These are phyloP conservation scores for Procambarus virginalis DNA, from an alignment of 1,140 invertebrate species.

Conservation along the genomic window DNA sequence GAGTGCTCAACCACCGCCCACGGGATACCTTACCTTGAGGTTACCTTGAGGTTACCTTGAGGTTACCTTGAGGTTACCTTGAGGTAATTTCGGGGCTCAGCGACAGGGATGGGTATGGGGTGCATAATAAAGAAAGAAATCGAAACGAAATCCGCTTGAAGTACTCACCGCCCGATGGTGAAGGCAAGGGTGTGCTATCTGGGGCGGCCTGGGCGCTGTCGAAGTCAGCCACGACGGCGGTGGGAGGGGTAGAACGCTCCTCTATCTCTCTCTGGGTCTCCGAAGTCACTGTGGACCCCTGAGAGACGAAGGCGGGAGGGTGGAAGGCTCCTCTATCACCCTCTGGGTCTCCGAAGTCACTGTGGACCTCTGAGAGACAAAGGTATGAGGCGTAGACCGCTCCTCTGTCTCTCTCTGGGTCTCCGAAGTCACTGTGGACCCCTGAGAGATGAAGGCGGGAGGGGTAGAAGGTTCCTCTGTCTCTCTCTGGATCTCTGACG, in stretches of 20 bases:
- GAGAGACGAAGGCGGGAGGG: neutral
- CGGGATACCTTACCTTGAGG: too few relatives aligned
- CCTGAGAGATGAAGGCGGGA: conserved; percentile 24
- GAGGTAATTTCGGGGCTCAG: too few relatives aligned
- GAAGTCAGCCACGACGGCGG: conserved; percentile 34
- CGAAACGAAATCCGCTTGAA: too few relatives aligned
- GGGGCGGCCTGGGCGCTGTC: conserved; percentile 48
- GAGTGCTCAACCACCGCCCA: too few relatives aligned
- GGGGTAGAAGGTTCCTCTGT: conserved; percentile 2
- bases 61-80: too few relatives aligned
- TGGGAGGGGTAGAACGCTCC: conserved; percentile 14
- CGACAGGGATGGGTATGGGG: too few relatives aligned
- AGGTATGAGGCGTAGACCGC: neutral
- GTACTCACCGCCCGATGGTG: conserved; percentile 50
- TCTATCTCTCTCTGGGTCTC: conserved; percentile 44
- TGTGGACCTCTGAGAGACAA: conserved; percentile 29
- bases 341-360: conserved; percentile 47
- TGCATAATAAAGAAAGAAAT: too few relatives aligned
- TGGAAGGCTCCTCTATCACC: neutral
- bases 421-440: conserved; percentile 47
- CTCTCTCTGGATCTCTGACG: conserved; percentile 46
- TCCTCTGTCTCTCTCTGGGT: neutral
- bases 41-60: too few relatives aligned
- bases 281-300: conserved; percentile 42
- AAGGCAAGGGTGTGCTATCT: conserved; percentile 68